Evolutionary conservation across 2,113 vertebrate species (phyloP), one percentile per base, ranked within the genome.

Genomic region (Gallinago paraguaiae): DNA sequence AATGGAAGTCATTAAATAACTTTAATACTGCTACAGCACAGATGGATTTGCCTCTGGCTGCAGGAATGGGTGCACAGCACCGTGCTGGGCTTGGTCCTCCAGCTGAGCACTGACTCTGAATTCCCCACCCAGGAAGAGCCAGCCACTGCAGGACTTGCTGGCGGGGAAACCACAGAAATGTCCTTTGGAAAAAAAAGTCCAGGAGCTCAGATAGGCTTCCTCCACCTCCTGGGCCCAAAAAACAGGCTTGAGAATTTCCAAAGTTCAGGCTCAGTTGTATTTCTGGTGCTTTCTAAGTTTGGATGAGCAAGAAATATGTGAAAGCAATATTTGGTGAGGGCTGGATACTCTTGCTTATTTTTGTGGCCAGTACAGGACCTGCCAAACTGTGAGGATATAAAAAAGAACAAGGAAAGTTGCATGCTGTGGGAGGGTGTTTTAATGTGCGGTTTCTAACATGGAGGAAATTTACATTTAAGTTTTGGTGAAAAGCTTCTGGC

Each of bases 281-380:
- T 93, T 94, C 86, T 92, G 76, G 65, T 84, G 30, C 75, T 96
- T 96, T 70, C 68, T 93, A 51, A 56, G 79, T 90, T 71, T 72
- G 60, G 48, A 71, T 75, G 65, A 96, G 69, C 79, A 88, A 93
- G 82, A 93, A 95, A 75, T 95, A 92, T 75, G 77, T 88, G 69
- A 96, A 97, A 97, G 69, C 69, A 88, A 46, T 96, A 94, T 86
- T 94, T 94, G 69, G 59, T 88, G 82, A 88, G 79, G 31, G 35
- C 31, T 86, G 13, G 24, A 84, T 78, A 60, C 22, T 75, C 64
- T 56, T 88, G 31, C 60, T 92, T 94, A 48, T 23, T 95, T 92
- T 92, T 94, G 76, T 84, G 86, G 92, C 82, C 90, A 88, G 16
- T n/a, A n/a, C 22, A 68, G 64, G 56, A 88, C 82, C 69, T 95